Percentiles rank a stretch among this genome's conserved stretches.
phyloP scores from a whole-genome alignment of 2,113 vertebrate genomes.

The Microtus montanus region DNA sequence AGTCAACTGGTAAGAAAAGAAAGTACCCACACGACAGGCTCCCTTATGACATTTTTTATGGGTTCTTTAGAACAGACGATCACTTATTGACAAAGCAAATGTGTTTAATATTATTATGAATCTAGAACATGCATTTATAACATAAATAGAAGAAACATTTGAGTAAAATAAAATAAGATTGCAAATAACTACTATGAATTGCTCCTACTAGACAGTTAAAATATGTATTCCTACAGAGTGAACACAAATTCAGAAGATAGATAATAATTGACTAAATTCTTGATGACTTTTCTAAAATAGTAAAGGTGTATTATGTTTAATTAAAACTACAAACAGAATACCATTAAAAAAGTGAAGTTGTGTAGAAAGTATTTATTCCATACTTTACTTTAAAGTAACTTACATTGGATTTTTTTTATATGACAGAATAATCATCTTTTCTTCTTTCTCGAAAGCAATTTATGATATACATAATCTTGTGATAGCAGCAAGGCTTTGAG shows the following conservation, averaged over 20 bases:
- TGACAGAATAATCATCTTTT: background rate
- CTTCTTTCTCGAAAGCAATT: background rate
- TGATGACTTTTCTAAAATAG: conserved; percentile 1
- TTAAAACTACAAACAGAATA: background rate
- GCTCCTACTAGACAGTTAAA: background rate
- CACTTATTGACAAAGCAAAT: background rate
- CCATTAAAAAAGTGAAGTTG: background rate
- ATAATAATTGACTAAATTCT: background rate
- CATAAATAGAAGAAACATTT: conserved; percentile 15
- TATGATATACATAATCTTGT: background rate
- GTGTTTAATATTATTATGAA: conserved; percentile 1
- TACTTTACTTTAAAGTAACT: conserved; percentile 40
- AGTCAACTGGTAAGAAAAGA: background rate
- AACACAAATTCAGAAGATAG: background rate
- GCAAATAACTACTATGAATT: background rate
- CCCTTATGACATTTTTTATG: background rate
- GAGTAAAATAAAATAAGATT: background rate
- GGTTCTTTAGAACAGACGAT: background rate
- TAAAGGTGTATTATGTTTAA: background rate
- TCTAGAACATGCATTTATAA: background rate
- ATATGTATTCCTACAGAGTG: background rate
- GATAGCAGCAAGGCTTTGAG: background rate
- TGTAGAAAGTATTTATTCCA: background rate
- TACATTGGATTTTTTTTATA: background rate
- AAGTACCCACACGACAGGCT: no score